phyloP scores from a whole-genome alignment of 2,797 vertebrate species.

The Babyrousa celebensis region DNA sequence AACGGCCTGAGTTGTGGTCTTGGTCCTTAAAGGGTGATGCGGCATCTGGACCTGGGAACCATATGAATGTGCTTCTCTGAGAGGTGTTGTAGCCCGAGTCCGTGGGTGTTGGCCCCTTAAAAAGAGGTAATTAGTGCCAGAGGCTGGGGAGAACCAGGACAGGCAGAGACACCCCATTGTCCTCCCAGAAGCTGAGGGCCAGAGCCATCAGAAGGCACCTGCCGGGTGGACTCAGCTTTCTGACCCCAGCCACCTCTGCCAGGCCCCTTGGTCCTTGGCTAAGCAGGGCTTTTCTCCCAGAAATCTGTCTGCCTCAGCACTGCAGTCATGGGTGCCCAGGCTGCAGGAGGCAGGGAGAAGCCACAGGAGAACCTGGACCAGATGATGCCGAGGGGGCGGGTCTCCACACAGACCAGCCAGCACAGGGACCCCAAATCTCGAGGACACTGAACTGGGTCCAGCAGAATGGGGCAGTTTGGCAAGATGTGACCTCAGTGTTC shows the following conservation, averaged over 20 bases:
- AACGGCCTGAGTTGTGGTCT: not conserved
- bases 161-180: not conserved
- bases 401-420: not conserved
- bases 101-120: not conserved
- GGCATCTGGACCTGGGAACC: not conserved
- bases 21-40: not conserved
- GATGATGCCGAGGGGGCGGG: accelerated
- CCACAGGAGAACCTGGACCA: accelerated
- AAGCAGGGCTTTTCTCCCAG: not conserved
- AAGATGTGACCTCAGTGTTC: not conserved
- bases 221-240: not conserved
- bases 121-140: not conserved
- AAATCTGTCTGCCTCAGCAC: not conserved
- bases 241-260: accelerated
- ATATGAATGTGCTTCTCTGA: not conserved
- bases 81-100: not conserved
- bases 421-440: not conserved
- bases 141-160: not conserved
- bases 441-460: not conserved
- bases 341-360: not conserved
- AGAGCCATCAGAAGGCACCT: not conserved
- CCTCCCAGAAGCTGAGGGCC: not conserved
- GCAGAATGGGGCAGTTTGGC: not conserved
- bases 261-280: not conserved
- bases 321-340: not conserved